phyloP scores from a whole-genome alignment of 2,888 invertebrate species.

The Hypena proboscidalis region DNA sequence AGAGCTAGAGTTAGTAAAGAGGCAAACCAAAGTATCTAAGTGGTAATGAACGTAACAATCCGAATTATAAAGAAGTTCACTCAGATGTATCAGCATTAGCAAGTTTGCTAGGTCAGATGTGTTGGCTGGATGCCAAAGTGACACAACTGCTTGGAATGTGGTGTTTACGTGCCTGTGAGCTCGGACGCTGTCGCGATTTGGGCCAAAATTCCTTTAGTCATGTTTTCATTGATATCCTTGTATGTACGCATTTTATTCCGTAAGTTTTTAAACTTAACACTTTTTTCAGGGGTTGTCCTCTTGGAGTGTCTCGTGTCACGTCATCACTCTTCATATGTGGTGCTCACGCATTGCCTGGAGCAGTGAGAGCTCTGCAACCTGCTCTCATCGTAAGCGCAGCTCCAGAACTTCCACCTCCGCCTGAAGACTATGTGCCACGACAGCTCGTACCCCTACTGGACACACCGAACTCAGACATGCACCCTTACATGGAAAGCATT shows the following conservation, averaged over 20 bases:
- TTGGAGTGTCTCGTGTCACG: conserved; percentile 89
- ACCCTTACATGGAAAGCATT: conserved; percentile 90
- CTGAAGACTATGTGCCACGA: conserved; percentile 86
- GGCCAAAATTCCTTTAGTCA: conserved; percentile 49
- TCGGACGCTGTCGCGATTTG: conserved; percentile 62
- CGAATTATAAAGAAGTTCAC: conserved; percentile 23
- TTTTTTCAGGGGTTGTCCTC: conserved; percentile 75
- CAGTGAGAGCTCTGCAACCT: conserved; percentile 88
- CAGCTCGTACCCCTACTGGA: conserved; percentile 91
- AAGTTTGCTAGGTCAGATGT: conserved; percentile 75
- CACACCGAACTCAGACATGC: conserved; percentile 89
- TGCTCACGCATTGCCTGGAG: conserved; percentile 89
- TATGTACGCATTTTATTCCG: conserved; percentile 19
- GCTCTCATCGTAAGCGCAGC: conserved; percentile 93
- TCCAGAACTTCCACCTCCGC: conserved; percentile 90
- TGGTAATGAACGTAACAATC: conserved; percentile 3
- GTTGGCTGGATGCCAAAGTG: conserved; percentile 71
- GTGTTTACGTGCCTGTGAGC: conserved; percentile 69
- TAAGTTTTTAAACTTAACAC: background rate
- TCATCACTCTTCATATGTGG: conserved; percentile 92
- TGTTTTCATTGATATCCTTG: conserved; percentile 35
- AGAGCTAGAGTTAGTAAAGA: no score
- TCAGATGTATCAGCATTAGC: conserved; percentile 44
- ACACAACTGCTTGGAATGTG: conserved; percentile 74
- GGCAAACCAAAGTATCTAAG: background rate